Percentiles rank a stretch among this genome's conserved stretches.
Conservation (phyloP, 2,797 vertebrate genomes). For the Scolopax rusticola region DNA sequence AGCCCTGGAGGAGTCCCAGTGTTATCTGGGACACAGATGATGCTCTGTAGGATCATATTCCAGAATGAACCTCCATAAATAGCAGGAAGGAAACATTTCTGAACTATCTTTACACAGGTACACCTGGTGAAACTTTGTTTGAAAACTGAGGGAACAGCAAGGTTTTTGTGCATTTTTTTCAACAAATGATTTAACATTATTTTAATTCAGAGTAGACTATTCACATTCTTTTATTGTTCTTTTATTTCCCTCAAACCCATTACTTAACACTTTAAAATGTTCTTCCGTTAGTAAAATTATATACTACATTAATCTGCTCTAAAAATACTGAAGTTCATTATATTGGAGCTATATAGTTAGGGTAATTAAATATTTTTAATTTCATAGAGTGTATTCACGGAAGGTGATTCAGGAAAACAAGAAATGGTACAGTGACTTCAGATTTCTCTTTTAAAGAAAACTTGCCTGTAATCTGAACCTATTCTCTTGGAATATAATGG, state of each 20-base stretch:
- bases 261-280: not conserved
- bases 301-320: constrained; percentile 21
- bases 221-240: not conserved
- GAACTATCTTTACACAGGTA: not conserved
- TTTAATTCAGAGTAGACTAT: not conserved
- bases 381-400: not conserved
- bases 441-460: not conserved
- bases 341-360: not conserved
- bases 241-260: not conserved
- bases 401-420: not conserved
- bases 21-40: not conserved
- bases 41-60: not conserved
- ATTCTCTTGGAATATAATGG: not conserved
- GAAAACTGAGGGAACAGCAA: not conserved
- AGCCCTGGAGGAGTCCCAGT: not conserved
- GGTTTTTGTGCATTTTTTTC: not conserved
- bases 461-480: not conserved
- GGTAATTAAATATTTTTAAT: constrained; percentile 49
- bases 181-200: not conserved
- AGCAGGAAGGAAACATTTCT: not conserved
- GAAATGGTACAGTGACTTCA: not conserved
- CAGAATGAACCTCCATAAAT: not conserved
- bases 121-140: not conserved
- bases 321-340: constrained; percentile 14
- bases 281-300: constrained; percentile 2